Evolutionary conservation across 2,113 vertebrate genomes (phyloP).

Genomic region (Edolisoma coerulescens): DNA sequence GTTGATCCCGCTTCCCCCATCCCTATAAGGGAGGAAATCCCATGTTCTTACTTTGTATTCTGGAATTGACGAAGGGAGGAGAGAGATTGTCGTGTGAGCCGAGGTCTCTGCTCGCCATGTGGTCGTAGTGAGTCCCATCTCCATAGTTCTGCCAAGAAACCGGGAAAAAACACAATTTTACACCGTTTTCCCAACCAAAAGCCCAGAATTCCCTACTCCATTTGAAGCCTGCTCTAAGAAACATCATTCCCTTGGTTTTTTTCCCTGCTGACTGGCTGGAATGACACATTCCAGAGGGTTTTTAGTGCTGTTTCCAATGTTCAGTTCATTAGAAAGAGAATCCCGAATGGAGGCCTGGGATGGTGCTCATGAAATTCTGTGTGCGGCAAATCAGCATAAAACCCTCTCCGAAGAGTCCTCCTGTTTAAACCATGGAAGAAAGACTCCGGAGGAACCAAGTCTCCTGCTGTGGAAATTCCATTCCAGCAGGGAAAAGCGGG

Average conservation of each 20-base stretch:
- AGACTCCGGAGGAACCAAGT: background rate
- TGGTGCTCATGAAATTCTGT: background rate
- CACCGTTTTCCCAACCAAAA: rapidly evolving
- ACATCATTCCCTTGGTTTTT: background rate
- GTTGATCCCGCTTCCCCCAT: background rate
- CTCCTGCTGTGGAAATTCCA: background rate
- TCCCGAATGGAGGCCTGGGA: background rate
- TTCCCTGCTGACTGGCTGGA: background rate
- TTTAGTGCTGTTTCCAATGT: background rate
- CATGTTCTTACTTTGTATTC: constrained; percentile 86
- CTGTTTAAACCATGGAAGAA: background rate
- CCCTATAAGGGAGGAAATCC: background rate
- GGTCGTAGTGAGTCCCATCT: constrained; percentile 88
- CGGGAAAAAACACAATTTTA: background rate
- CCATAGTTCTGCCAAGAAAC: constrained; percentile 82
- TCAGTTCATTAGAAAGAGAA: background rate
- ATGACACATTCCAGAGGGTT: background rate
- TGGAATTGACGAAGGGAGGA: constrained; percentile 90
- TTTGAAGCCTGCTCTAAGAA: background rate
- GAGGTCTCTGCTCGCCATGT: constrained; percentile 85
- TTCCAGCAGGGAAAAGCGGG: background rate
- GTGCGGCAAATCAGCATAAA: background rate
- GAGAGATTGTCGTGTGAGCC: constrained; percentile 91
- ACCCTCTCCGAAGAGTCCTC: background rate
- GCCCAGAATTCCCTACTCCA: rapidly evolving